These are phyloP conservation scores for Odontamblyopus lacepedii DNA, from an alignment of 2,797 vertebrate genomes.

Conservation along the genomic window DNA sequence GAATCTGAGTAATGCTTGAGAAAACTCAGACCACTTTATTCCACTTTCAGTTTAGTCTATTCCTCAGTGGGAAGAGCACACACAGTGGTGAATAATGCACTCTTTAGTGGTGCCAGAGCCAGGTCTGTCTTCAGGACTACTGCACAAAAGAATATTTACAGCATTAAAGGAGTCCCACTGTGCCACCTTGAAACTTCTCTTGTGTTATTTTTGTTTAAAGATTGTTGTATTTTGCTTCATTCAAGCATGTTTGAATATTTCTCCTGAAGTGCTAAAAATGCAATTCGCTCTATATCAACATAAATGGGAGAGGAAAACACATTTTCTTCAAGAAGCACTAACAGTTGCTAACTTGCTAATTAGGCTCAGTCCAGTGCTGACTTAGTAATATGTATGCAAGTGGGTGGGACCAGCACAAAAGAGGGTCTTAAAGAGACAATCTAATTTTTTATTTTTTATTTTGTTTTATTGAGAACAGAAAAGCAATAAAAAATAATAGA, in stretches of 20 bases:
- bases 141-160: conserved; percentile 3
- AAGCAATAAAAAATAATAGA: not conserved
- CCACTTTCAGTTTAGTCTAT: conserved; percentile 65
- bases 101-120: conserved; percentile 68
- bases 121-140: conserved; percentile 52
- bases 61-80: conserved; percentile 66
- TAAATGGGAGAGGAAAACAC: not conserved
- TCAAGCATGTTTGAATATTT: not conserved
- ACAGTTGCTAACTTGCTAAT: conserved; percentile 38
- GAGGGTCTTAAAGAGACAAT: too few species aligned
- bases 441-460: too few species aligned
- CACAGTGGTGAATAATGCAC: conserved; percentile 70
- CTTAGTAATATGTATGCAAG: not conserved
- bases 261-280: conserved; percentile 42
- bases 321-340: not conserved
- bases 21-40: conserved; percentile 74
- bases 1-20: conserved; percentile 78
- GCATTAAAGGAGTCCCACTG: not conserved
- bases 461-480: not conserved
- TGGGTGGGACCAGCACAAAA: not conserved
- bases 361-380: conserved; percentile 11
- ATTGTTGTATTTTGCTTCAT: not conserved
- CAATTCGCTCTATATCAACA: conserved; percentile 57
- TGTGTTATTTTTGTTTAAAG: not conserved
- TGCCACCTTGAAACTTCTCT: not conserved